Evolutionary conservation across 2,888 invertebrate genomes (phyloP).

Genomic region (Drosophila sordidula): DNA sequence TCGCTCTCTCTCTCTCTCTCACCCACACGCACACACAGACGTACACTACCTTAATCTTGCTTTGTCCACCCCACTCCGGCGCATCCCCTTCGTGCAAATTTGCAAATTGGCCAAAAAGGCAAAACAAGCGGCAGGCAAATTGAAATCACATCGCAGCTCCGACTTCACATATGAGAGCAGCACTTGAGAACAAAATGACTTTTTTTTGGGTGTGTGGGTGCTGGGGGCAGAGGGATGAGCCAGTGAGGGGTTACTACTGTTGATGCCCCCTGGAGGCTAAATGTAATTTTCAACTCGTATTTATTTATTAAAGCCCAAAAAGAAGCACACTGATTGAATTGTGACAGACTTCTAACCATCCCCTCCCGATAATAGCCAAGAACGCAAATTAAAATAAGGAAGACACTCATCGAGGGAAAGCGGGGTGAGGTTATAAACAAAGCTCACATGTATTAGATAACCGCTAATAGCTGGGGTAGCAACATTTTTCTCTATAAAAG

Average conservation of each 20-base stretch:
- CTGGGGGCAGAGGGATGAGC: not conserved
- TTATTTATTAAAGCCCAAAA: conserved; percentile 72
- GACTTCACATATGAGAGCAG: conserved; percentile 50
- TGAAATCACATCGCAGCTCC: conserved; percentile 70
- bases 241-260: conserved; percentile 45
- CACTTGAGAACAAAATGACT: conserved; percentile 59
- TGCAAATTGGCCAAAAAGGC: conserved; percentile 75
- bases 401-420: not conserved
- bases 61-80: conserved; percentile 8
- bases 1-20: not conserved
- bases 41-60: conserved; percentile 50
- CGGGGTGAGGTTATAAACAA: not conserved
- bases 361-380: conserved; percentile 39
- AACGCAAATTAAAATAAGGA: conserved; percentile 74
- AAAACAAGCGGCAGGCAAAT: conserved; percentile 62
- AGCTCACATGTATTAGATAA: conserved; percentile 56
- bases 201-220: conserved; percentile 21
- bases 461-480: conserved; percentile 43
- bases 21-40: not conserved
- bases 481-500: conserved; percentile 31
- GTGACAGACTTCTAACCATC: conserved; percentile 59
- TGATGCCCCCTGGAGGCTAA: conserved; percentile 65
- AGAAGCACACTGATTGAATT: conserved; percentile 68
- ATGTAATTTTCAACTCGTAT: conserved; percentile 76
- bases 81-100: conserved; percentile 64